These are phyloP conservation scores for Meloidogyne floridensis DNA, from an alignment of 1,140 invertebrate species.

Conservation along the genomic window DNA sequence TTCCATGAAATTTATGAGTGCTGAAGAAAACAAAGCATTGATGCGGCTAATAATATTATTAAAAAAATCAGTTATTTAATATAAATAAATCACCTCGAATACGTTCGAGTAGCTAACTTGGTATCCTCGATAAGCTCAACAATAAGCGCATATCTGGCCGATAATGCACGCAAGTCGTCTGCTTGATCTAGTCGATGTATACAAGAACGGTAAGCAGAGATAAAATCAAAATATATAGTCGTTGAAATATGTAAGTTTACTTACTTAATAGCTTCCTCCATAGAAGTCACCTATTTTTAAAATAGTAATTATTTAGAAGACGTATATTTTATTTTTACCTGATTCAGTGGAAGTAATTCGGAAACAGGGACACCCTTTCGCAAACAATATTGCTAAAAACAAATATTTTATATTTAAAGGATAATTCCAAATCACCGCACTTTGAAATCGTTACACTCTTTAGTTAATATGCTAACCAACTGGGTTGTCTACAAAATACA, in stretches of 20 bases:
- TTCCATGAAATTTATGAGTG: constrained; percentile 50
- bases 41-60: constrained; percentile 47
- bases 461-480: constrained; percentile 39
- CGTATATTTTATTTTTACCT: constrained; percentile 1
- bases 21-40: constrained; percentile 45
- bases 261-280: constrained; percentile 47
- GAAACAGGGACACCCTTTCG: constrained; percentile 42
- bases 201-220: constrained; percentile 38
- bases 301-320: not conserved
- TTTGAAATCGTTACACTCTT: constrained; percentile 52
- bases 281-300: constrained; percentile 11
- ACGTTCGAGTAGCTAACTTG: constrained; percentile 43
- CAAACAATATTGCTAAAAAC: constrained; percentile 40
- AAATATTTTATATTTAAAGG: not conserved
- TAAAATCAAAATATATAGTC: constrained; percentile 35
- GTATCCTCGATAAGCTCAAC: constrained; percentile 47
- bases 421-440: not conserved
- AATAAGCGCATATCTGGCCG: constrained; percentile 39
- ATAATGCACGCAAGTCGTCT: constrained; percentile 40
- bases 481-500: constrained; percentile 11
- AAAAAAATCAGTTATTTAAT: constrained; percentile 13
- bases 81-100: constrained; percentile 40
- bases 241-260: not conserved
- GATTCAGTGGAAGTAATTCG: constrained; percentile 21
- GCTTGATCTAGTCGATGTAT: constrained; percentile 26